These are phyloP conservation scores for Naja naja DNA, from an alignment of 2,113 vertebrate genomes.

Conservation along the genomic window DNA sequence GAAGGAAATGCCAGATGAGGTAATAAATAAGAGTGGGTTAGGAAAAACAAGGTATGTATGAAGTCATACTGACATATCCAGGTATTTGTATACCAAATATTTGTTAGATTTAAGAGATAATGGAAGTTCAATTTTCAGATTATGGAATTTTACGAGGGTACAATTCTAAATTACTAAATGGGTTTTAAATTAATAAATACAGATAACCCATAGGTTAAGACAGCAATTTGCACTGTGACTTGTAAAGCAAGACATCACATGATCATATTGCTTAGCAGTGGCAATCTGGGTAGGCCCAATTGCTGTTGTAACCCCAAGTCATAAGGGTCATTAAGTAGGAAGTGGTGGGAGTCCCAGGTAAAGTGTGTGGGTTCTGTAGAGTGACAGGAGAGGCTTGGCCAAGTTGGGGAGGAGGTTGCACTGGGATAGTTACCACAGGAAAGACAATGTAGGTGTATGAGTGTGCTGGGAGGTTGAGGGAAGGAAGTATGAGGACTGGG, in stretches of 20 bases:
- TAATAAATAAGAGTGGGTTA: background rate
- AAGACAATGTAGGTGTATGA: background rate
- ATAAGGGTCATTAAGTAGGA: background rate
- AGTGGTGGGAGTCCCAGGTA: background rate
- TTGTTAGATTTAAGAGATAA: background rate
- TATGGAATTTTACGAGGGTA: background rate
- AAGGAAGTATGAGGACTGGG: background rate
- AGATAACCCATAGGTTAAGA: background rate
- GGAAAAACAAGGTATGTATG: background rate
- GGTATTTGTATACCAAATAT: background rate
- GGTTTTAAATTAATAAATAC: background rate
- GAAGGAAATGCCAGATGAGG: background rate
- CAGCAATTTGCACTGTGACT: background rate
- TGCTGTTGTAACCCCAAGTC: background rate
- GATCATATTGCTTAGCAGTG: background rate
- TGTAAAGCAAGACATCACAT: background rate
- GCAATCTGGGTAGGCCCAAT: background rate
- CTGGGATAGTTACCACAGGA: background rate
- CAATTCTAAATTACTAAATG: background rate
- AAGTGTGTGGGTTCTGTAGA: background rate
- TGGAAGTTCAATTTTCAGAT: background rate
- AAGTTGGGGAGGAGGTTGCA: background rate
- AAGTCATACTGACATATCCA: background rate
- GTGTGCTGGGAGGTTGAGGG: background rate
- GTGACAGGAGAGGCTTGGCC: background rate